Percentiles rank a stretch among this genome's conserved stretches.
Evolutionary conservation across 2,797 vertebrate species (phyloP).

Genomic region (Smutsia gigantea): DNA sequence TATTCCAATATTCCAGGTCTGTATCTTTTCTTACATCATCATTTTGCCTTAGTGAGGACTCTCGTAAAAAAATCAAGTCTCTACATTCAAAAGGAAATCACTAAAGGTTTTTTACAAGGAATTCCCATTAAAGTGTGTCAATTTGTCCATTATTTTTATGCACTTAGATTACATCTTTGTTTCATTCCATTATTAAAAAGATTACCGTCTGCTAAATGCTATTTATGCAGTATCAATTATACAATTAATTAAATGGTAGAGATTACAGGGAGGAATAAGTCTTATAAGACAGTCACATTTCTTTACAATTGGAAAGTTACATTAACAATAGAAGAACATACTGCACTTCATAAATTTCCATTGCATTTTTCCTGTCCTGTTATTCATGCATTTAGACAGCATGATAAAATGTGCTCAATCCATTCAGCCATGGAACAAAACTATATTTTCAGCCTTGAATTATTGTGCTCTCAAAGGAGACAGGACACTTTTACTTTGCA

Average conservation of each 20-base stretch:
- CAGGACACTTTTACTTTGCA: slow-evolving; percentile 42
- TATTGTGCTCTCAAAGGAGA: slow-evolving; percentile 39
- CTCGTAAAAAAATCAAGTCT: neutral
- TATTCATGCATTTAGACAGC: slow-evolving; percentile 26
- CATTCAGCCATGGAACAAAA: slow-evolving; percentile 22
- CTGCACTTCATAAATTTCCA: neutral
- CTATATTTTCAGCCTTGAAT: slow-evolving; percentile 54
- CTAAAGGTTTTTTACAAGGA: neutral
- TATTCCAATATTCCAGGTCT: neutral
- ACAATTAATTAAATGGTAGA: neutral
- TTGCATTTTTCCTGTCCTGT: neutral
- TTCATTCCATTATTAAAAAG: neutral
- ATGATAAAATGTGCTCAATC: neutral
- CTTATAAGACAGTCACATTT: neutral
- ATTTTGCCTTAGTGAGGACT: neutral
- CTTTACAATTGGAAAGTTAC: neutral
- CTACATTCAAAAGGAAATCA: neutral
- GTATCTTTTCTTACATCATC: neutral
- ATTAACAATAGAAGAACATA: neutral
- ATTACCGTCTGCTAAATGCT: neutral
- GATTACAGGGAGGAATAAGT: neutral
- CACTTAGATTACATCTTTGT: neutral
- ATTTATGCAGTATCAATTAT: neutral
- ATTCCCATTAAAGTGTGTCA: neutral
- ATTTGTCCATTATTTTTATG: slow-evolving; percentile 30